phyloP scores from a whole-genome alignment of 2,113 vertebrate genomes.

The Rhabdomys dilectus region DNA sequence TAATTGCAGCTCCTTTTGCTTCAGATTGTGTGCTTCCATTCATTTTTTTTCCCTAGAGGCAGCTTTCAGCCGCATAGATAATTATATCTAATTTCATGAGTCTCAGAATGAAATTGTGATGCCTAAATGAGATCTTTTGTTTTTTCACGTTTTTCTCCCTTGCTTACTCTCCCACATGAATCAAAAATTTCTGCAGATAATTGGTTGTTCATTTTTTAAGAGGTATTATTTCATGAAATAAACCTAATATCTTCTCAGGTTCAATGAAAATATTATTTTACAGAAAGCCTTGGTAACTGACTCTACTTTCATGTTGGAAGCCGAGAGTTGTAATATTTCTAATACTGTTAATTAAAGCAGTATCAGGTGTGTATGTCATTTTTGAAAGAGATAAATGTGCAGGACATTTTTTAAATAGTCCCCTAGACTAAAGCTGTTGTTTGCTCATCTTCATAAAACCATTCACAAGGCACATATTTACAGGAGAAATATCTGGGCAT shows the following conservation, averaged over 20 bases:
- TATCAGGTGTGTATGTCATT: constrained; percentile 6
- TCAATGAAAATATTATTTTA: constrained; percentile 43
- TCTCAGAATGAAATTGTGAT: constrained; percentile 65
- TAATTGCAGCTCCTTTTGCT: constrained; percentile 64
- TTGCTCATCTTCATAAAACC: constrained; percentile 44
- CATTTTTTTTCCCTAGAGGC: constrained; percentile 37
- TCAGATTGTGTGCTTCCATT: constrained; percentile 52
- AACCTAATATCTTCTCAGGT: neutral
- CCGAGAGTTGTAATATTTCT: neutral
- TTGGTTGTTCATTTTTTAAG: constrained; percentile 15
- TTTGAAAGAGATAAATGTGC: constrained; percentile 55
- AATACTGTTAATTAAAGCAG: constrained; percentile 64
- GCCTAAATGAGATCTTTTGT: constrained; percentile 60
- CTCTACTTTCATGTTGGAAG: neutral
- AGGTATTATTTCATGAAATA: constrained; percentile 34
- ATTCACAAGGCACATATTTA: neutral
- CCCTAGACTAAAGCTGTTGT: neutral
- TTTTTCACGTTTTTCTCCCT: neutral
- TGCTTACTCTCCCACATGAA: neutral
- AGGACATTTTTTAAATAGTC: constrained; percentile 49
- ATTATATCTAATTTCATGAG: constrained; percentile 71
- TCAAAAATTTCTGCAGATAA: constrained; percentile 44
- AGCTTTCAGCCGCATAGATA: constrained; percentile 69
- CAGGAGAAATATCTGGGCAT: constrained; percentile 23
- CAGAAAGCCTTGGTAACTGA: neutral